phyloP scores from a whole-genome alignment of 2,797 vertebrate genomes.

The Alexandromys oeconomus region DNA sequence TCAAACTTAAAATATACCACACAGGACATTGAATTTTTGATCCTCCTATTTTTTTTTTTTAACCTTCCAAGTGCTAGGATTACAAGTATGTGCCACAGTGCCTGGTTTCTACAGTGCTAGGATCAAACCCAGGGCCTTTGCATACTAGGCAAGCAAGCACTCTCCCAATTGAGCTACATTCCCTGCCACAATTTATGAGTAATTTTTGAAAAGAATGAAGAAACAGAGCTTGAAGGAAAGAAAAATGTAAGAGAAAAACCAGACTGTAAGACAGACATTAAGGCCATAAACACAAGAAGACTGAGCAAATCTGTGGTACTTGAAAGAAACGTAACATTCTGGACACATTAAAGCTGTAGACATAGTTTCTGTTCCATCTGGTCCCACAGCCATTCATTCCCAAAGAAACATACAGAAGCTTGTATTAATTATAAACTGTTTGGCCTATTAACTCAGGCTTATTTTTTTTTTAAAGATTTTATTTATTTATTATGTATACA shows the following conservation, averaged over 20 bases:
- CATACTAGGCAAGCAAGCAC: neutral
- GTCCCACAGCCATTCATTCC: too few relatives aligned
- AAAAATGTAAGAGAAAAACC: neutral
- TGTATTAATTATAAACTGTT: too few relatives aligned
- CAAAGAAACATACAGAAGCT: too few relatives aligned
- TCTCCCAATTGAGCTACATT: neutral
- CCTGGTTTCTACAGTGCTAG: neutral
- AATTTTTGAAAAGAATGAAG: conserved; percentile 32
- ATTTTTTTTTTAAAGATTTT: too few relatives aligned
- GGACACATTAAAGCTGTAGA: neutral
- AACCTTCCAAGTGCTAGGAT: neutral
- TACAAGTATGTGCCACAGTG: neutral
- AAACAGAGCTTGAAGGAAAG: neutral
- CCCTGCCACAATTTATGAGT: neutral
- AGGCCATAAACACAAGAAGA: neutral
- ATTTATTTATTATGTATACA: too few relatives aligned
- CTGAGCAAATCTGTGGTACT: neutral
- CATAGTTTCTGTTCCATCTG: too few relatives aligned
- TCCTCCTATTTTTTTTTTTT: neutral
- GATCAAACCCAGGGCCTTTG: neutral
- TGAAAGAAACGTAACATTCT: neutral
- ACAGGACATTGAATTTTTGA: neutral
- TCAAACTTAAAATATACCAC: neutral
- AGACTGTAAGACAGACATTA: neutral
- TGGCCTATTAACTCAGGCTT: too few relatives aligned